A percentile compares a stretch with the other conserved stretches of the same genome.
These are phyloP conservation scores for Lepidonotus clava DNA, from an alignment of 2,888 invertebrate species.

Conservation along the genomic window DNA sequence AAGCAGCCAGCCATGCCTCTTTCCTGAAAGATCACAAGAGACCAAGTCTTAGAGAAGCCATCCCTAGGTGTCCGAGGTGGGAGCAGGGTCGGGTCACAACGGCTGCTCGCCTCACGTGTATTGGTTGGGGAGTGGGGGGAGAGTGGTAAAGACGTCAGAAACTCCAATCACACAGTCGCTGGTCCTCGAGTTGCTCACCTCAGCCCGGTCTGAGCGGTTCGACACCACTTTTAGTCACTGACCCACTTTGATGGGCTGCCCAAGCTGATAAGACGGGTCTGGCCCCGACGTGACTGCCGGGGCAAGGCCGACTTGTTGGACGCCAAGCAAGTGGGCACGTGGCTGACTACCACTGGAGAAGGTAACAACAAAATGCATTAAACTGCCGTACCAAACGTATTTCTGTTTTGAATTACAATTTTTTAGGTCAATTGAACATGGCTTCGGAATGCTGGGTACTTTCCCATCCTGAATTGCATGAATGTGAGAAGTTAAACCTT, in stretches of 20 bases:
- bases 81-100: neutral
- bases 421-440: no score
- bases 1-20: neutral
- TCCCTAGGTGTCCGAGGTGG: neutral
- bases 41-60: neutral
- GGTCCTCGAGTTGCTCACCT: neutral
- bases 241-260: neutral
- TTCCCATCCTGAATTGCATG: no score
- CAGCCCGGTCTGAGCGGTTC: no score
- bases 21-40: neutral
- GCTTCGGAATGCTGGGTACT: no score
- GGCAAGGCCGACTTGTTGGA: neutral
- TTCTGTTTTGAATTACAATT: no score
- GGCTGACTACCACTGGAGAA: slow-evolving; percentile 29
- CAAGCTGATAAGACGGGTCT: neutral
- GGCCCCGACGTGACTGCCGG: neutral
- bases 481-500: no score
- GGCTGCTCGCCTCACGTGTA: neutral
- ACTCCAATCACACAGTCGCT: neutral
- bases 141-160: neutral
- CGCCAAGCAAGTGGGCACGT: neutral
- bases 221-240: neutral
- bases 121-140: neutral
- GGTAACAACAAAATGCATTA: no score
- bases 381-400: no score